Evolutionary conservation across 1,140 invertebrate genomes (phyloP).

Genomic region (Sinonovacula constricta): DNA sequence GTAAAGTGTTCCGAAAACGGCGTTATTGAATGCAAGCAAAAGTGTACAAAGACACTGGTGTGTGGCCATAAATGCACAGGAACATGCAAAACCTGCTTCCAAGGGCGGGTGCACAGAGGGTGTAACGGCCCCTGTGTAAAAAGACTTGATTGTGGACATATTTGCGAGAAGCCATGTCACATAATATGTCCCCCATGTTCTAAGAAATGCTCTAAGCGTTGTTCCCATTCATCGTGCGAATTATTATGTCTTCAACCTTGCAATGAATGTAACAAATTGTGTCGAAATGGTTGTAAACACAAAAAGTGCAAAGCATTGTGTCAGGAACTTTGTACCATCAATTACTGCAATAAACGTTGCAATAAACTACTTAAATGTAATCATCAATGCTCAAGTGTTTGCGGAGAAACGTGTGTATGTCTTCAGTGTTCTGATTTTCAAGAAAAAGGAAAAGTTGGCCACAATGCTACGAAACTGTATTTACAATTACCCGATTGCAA

Average conservation of each 20-base stretch:
- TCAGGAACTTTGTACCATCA: slow-evolving; percentile 82
- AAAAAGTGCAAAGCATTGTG: slow-evolving; percentile 80
- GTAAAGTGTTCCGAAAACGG: too few relatives aligned
- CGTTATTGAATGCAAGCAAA: slow-evolving; percentile 62
- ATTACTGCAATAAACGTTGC: slow-evolving; percentile 75
- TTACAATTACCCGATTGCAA: too few relatives aligned
- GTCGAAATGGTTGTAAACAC: slow-evolving; percentile 80
- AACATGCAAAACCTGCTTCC: too few relatives aligned
- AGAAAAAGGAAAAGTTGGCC: slow-evolving; percentile 30
- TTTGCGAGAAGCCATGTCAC: slow-evolving; percentile 55
- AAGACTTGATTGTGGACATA: too few relatives aligned
- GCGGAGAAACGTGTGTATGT: slow-evolving; percentile 81
- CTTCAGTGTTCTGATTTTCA: slow-evolving; percentile 42
- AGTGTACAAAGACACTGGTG: slow-evolving; percentile 63
- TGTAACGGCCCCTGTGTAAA: too few relatives aligned
- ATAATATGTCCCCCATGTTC: slow-evolving; percentile 82
- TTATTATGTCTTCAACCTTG: too few relatives aligned
- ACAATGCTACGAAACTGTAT: slow-evolving; percentile 76
- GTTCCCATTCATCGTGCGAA: slow-evolving; percentile 77
- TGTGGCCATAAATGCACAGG: slow-evolving; percentile 75
- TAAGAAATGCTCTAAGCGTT: slow-evolving; percentile 81
- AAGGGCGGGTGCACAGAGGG: too few relatives aligned
- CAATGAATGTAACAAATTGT: too few relatives aligned
- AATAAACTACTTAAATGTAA: slow-evolving; percentile 78
- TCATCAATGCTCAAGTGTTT: slow-evolving; percentile 83